Percentiles rank a stretch among this genome's conserved stretches.
phyloP scores from a whole-genome alignment of 53 echinoderm and acorn worm genomes.

The Stichopus horrens region DNA sequence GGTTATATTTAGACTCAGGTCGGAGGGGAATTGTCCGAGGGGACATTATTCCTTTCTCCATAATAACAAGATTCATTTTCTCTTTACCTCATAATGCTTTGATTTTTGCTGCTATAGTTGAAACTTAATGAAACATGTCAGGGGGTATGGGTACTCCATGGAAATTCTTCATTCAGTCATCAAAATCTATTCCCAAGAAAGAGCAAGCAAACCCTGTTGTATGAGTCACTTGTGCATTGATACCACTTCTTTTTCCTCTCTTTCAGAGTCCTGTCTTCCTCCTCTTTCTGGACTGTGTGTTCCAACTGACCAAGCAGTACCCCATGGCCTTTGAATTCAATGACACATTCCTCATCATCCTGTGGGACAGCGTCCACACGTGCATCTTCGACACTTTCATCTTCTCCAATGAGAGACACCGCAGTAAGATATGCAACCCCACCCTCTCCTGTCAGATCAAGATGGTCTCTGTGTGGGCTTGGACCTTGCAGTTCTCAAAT shows the following conservation, averaged over 20 bases:
- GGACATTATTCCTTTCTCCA: too few relatives aligned
- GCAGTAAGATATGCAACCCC: constrained; percentile 62
- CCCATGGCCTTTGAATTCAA: constrained; percentile 95
- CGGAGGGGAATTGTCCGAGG: too few relatives aligned
- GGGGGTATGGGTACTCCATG: too few relatives aligned
- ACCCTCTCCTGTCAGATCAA: constrained; percentile 48
- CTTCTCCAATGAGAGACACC: constrained; percentile 85
- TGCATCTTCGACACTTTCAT: constrained; percentile 96
- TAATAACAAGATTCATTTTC: too few relatives aligned
- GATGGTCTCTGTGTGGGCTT: constrained; percentile 94
- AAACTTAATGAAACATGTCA: too few relatives aligned
- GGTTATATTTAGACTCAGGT: too few relatives aligned
- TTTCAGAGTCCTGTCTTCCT: constrained; percentile 85
- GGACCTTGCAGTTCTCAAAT: constrained; percentile 89
- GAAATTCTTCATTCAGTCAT: too few relatives aligned
- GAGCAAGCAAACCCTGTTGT: too few relatives aligned
- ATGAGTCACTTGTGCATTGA: not conserved
- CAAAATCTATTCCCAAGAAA: too few relatives aligned
- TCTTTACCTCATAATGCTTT: too few relatives aligned
- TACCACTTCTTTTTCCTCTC: not conserved
- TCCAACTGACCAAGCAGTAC: constrained; percentile 90
- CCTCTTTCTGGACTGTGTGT: constrained; percentile 92
- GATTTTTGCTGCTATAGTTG: too few relatives aligned
- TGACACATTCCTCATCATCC: constrained; percentile 93
- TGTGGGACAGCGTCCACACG: constrained; percentile 92